phyloP scores from a whole-genome alignment of 2,797 vertebrate genomes.

The Ataeniobius toweri region DNA sequence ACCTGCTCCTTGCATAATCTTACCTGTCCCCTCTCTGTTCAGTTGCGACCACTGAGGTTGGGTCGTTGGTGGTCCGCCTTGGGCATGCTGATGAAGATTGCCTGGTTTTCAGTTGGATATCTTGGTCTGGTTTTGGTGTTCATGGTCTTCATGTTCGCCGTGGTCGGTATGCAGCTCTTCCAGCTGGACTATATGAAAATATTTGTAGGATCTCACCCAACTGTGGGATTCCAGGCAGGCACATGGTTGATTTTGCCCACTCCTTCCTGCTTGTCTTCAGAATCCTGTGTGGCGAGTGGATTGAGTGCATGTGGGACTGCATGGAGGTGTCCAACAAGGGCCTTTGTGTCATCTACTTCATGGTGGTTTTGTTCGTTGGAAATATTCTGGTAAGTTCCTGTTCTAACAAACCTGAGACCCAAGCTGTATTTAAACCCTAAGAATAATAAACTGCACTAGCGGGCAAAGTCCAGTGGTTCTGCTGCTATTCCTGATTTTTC shows the following conservation, averaged over 20 bases:
- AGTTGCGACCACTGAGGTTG: constrained; percentile 91
- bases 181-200: constrained; percentile 81
- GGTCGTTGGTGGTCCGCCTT: constrained; percentile 92
- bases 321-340: constrained; percentile 91
- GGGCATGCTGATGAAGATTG: constrained; percentile 90
- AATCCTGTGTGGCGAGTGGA: constrained; percentile 97
- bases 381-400: constrained; percentile 89
- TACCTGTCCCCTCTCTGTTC: not conserved
- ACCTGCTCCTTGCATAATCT: not conserved
- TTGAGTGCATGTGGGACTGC: constrained; percentile 99
- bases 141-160: constrained; percentile 88
- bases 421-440: not conserved
- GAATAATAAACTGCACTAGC: not conserved
- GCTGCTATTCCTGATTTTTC: not conserved
- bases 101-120: constrained; percentile 87
- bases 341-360: constrained; percentile 87
- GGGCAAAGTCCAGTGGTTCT: not conserved
- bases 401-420: not conserved
- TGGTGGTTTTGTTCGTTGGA: constrained; percentile 89
- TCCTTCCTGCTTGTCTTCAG: constrained; percentile 90
- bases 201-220: constrained; percentile 81
- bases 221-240: constrained; percentile 89
- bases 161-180: constrained; percentile 92
- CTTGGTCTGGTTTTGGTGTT: constrained; percentile 87
- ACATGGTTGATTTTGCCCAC: constrained; percentile 91